Conservation (phyloP, 2,113 vertebrate genomes). For the Phaethornis superciliosus region DNA sequence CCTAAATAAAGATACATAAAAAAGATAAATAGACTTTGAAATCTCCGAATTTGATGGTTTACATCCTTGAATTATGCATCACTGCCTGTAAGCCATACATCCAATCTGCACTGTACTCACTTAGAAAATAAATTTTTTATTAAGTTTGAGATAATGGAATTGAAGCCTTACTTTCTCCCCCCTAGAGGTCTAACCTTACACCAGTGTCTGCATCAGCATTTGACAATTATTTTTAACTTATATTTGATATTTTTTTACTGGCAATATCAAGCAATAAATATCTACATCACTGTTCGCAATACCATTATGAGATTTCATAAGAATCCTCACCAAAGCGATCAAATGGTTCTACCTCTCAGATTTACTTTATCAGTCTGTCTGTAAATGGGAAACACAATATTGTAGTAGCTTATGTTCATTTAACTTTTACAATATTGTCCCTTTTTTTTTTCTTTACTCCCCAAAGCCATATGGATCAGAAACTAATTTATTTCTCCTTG, state of each 20-base stretch:
- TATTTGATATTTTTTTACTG: neutral
- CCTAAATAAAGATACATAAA: neutral
- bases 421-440: neutral
- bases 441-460: neutral
- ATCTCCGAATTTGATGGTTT: neutral
- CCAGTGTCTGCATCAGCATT: neutral
- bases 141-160: neutral
- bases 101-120: neutral
- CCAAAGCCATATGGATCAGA: neutral
- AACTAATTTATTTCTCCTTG: constrained; percentile 37
- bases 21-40: neutral
- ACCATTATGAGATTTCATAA: neutral
- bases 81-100: neutral
- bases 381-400: neutral
- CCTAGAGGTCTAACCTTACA: neutral
- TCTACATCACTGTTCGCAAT: neutral
- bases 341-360: neutral
- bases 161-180: neutral
- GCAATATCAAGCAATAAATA: neutral
- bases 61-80: constrained; percentile 8
- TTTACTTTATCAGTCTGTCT: neutral
- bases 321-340: neutral
- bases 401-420: neutral
- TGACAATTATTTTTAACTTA: neutral
- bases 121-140: neutral